A percentile compares a stretch with the other conserved stretches of the same genome.
Evolutionary conservation across 2,888 invertebrate genomes (phyloP).

Genomic region (Caenorhabditis panamensis): DNA sequence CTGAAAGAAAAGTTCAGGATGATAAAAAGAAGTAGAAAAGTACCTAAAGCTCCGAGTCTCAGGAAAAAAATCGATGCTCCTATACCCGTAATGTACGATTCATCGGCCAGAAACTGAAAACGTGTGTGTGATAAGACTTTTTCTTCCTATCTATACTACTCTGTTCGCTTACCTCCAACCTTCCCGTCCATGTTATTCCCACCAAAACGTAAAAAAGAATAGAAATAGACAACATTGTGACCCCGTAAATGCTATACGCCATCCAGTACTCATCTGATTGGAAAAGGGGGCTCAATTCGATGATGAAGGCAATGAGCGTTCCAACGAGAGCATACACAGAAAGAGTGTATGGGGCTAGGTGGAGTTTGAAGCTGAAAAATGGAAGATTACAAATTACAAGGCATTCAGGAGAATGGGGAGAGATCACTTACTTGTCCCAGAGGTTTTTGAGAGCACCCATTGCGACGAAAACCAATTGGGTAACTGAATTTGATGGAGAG

Average conservation of each 20-base stretch:
- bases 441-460: too few species aligned
- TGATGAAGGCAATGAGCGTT: conserved; percentile 16
- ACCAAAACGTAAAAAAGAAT: conserved; percentile 27
- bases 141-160: not conserved
- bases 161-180: not conserved
- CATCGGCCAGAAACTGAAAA: not conserved
- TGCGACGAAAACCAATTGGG: too few species aligned
- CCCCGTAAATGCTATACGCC: conserved; percentile 27
- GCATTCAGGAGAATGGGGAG: too few species aligned
- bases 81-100: not conserved
- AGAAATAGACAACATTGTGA: conserved; percentile 14
- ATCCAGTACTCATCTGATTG: conserved; percentile 30
- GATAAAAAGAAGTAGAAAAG: too few species aligned
- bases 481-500: too few species aligned
- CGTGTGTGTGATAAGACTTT: too few species aligned
- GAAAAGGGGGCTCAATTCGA: conserved; percentile 34
- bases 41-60: conserved; percentile 18
- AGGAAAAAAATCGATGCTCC: conserved; percentile 31
- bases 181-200: conserved; percentile 1
- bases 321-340: conserved; percentile 21
- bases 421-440: not conserved
- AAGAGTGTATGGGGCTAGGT: conserved; percentile 6
- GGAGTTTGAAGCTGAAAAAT: conserved; percentile 26
- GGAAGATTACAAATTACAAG: too few species aligned
- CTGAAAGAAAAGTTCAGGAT: not conserved